Base-by-base conservation (phyloP, 2,797 vertebrate species). In the Pseudochromis fuscus region DNA sequence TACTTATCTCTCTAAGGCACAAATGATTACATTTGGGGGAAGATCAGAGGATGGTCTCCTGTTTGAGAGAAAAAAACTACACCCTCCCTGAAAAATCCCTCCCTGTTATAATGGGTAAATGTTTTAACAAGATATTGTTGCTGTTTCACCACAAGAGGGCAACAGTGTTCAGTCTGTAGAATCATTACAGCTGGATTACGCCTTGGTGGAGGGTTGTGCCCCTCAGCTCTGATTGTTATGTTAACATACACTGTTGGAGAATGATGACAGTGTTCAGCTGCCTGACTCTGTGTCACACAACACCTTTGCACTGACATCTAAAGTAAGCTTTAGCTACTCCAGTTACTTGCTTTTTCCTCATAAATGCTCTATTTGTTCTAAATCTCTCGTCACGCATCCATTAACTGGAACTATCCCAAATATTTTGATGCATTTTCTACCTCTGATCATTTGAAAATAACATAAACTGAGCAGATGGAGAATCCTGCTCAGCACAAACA, bases 391-490 rank as follows among this genome's bases (percentile, higher is more conserved):
- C 45, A 42, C 13, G 48, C 18, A 52, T 25, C 33, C 46, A 7
- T n/a, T 35, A 63, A 40, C 15, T 33, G 25, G 16, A 49, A 19
- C 1, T 13, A 55, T 21, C 6, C 21, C n/a, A 46, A 63, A 62
- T 52, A 55, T 45, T 60, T 25, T 10, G 23, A 48, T 33, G 31
- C 33, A 25, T 79, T 70, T 59, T 13, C 42, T n/a, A 23, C 25
- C 15, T 1, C 18, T 4, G 44, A 62, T 52, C 49, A 13, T 67
- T 76, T 67, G 53, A 48, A 78, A 66, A 66, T 9, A 7, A 2
- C 35, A 50, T 42, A 45, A 45, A 28, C n/a, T 7, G 28, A 69
- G 37, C 68, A 66, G 68, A 66, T 59, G 48, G 58, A 65, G 33
- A 61, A 51, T n/a, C 21, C 56, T 33, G 21, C 5, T 6, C 58